A percentile compares a stretch with the other conserved stretches of the same genome.
Conservation (phyloP, 2,113 vertebrate genomes). For the Mastomys coucha region DNA sequence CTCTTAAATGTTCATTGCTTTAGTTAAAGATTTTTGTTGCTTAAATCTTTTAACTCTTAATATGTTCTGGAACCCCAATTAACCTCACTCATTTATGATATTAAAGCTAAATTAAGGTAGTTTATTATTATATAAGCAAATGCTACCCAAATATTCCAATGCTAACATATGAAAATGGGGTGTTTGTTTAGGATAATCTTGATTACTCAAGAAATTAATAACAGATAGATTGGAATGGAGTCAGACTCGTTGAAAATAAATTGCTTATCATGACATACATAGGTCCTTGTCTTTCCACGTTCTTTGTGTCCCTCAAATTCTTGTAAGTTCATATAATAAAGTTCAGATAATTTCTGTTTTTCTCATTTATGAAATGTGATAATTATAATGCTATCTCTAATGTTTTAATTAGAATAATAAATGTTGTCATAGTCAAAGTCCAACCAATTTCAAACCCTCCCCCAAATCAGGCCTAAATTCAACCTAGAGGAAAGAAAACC, state of each 20-base stretch:
- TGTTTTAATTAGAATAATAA: background rate
- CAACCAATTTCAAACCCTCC: background rate
- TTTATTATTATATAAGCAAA: constrained; percentile 31
- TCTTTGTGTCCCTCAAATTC: background rate
- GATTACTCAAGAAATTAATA: background rate
- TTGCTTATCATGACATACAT: background rate
- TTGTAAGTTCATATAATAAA: background rate
- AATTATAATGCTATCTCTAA: background rate
- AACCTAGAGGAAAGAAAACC: background rate
- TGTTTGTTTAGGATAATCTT: background rate
- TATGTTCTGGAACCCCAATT: constrained; percentile 38
- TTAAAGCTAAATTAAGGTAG: constrained; percentile 52
- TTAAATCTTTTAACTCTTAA: constrained; percentile 32
- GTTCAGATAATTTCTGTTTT: background rate
- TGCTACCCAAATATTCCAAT: background rate
- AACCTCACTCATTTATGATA: constrained; percentile 53
- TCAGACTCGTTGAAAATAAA: background rate
- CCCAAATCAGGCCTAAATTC: background rate
- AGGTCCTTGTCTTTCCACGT: background rate
- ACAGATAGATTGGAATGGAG: background rate
- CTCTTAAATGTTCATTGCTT: background rate
- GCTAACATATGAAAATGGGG: background rate
- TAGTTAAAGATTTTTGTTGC: constrained; percentile 6
- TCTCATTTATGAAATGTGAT: background rate
- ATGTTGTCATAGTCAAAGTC: background rate